phyloP scores from a whole-genome alignment of 2,797 vertebrate genomes.

The Meriones psammophilus region DNA sequence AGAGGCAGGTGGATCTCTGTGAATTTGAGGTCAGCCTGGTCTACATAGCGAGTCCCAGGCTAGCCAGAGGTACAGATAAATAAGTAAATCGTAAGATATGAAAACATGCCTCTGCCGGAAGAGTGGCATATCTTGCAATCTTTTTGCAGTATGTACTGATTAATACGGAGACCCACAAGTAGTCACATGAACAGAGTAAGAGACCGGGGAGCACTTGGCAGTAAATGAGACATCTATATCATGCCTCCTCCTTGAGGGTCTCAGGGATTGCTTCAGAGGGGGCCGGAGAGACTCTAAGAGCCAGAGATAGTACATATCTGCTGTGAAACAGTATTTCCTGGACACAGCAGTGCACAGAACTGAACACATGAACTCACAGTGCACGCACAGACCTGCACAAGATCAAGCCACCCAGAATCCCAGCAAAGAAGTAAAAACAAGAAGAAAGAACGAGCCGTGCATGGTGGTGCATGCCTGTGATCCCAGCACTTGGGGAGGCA shows the following conservation, averaged over 20 bases:
- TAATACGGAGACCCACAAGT: background rate
- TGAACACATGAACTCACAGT: background rate
- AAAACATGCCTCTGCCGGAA: background rate
- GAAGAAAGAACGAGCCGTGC: background rate
- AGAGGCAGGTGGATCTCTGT: background rate
- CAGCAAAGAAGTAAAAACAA: background rate
- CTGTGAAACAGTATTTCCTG: background rate
- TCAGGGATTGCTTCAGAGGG: background rate
- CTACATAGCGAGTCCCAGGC: background rate
- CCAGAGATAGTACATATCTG: background rate
- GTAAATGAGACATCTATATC: background rate
- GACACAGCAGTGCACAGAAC: background rate
- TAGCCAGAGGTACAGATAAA: background rate
- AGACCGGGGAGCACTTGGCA: too few species aligned
- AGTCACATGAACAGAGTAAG: background rate
- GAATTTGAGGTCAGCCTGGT: background rate
- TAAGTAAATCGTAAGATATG: background rate
- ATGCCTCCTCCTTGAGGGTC: background rate
- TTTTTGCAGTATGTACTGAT: background rate
- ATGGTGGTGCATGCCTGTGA: too few species aligned
- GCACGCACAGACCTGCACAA: background rate
- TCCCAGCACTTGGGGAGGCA: too few species aligned
- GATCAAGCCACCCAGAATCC: background rate
- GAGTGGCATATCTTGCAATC: background rate
- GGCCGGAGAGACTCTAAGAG: background rate